These are phyloP conservation scores for Gnatocerus cornutus DNA, from an alignment of 2,888 invertebrate genomes.

Conservation along the genomic window DNA sequence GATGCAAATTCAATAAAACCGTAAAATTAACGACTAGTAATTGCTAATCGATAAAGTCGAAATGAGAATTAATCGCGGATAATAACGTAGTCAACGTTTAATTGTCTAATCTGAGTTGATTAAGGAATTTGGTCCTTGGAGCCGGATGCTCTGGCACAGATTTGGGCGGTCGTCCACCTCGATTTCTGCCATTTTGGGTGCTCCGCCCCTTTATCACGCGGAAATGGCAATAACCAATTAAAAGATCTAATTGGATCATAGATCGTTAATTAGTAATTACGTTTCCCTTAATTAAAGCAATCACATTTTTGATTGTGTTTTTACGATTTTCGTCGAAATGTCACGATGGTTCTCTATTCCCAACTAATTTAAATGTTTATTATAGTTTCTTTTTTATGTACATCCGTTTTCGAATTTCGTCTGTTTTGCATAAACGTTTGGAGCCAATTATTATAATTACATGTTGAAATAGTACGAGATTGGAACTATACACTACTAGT, in stretches of 20 bases:
- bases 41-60: not conserved
- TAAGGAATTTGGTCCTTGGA: not conserved
- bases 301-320: no score
- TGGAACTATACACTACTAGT: constrained; percentile 43
- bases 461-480: constrained; percentile 39
- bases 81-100: not conserved
- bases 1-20: not conserved
- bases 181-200: not conserved
- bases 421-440: constrained; percentile 49
- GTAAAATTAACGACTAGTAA: constrained; percentile 1
- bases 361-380: constrained; percentile 33
- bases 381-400: constrained; percentile 31
- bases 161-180: not conserved
- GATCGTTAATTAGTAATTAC: not conserved
- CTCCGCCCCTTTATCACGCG: constrained; percentile 5
- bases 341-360: not conserved
- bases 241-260: constrained; percentile 4
- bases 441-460: constrained; percentile 50
- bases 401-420: constrained; percentile 37
- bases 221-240: constrained; percentile 8
- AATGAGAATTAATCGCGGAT: not conserved
- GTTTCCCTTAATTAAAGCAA: constrained; percentile 1
- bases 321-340: not conserved
- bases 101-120: not conserved
- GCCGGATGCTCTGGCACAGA: not conserved